Conservation (phyloP, 2,113 vertebrate species). For the Chiloscyllium plagiosum region DNA sequence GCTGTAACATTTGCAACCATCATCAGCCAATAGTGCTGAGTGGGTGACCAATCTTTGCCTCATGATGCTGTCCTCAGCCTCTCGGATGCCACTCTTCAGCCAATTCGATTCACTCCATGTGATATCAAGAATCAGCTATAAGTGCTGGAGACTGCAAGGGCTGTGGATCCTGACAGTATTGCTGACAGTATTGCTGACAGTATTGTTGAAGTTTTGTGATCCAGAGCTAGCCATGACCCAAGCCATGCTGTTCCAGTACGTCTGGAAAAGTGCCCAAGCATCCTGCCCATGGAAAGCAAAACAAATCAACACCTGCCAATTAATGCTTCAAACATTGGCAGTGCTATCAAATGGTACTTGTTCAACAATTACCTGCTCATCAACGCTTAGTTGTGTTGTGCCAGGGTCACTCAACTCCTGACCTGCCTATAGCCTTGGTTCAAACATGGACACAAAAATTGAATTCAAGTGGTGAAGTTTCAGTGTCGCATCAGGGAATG, state of each 20-base stretch:
- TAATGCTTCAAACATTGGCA: not conserved
- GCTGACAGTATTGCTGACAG: no score
- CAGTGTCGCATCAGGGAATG: not conserved
- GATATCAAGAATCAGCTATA: not conserved
- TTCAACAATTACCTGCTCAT: not conserved
- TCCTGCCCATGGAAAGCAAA: not conserved
- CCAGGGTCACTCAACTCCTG: not conserved
- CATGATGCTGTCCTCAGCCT: not conserved
- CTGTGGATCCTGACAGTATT: not conserved
- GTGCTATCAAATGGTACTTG: no score
- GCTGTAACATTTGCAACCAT: not conserved
- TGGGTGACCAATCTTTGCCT: not conserved
- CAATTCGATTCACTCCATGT: not conserved
- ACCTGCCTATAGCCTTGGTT: not conserved
- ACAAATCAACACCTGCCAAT: not conserved
- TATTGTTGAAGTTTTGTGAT: not conserved
- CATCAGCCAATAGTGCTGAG: not conserved
- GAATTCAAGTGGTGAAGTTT: not conserved
- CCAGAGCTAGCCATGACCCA: not conserved
- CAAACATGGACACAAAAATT: not conserved
- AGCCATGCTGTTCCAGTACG: not conserved
- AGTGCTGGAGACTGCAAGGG: not conserved
- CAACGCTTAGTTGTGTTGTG: not conserved
- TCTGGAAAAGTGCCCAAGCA: not conserved
- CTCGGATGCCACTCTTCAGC: not conserved